Conservation (phyloP, 2,797 vertebrate species). For the Onychomys arenicola region DNA sequence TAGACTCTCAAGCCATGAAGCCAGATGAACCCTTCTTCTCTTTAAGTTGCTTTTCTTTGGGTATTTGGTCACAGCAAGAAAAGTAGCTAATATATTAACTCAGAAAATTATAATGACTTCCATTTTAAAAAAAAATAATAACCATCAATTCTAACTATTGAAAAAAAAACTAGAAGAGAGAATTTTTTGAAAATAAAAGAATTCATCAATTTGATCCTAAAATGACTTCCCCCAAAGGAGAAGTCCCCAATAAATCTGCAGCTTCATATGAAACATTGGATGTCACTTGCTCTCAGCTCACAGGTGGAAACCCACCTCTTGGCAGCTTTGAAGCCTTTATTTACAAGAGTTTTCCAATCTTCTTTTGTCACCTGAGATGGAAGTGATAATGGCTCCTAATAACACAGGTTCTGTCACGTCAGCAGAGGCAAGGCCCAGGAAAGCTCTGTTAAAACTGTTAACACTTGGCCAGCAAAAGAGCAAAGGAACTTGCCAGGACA, state of each 20-base stretch:
- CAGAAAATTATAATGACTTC: background rate
- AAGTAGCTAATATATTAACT: background rate
- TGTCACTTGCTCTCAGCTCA: background rate
- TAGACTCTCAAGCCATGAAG: background rate
- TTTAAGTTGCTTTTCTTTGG: background rate
- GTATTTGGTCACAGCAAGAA: background rate
- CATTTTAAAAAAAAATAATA: background rate
- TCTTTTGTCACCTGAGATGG: background rate
- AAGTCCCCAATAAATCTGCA: too few species aligned
- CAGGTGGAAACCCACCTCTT: background rate
- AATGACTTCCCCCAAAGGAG: background rate
- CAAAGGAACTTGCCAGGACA: background rate
- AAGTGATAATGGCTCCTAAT: background rate
- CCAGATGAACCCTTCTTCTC: background rate
- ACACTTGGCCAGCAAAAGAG: background rate
- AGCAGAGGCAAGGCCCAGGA: background rate
- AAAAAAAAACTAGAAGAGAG: background rate
- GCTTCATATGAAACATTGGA: background rate
- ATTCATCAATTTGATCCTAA: background rate
- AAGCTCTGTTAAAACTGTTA: background rate
- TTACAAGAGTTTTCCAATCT: background rate
- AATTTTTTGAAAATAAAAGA: background rate
- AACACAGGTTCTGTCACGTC: background rate
- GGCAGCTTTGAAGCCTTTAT: background rate
- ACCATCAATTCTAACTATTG: background rate